Evolutionary conservation across 2,113 vertebrate species (phyloP).

Genomic region (Salminus brasiliensis): DNA sequence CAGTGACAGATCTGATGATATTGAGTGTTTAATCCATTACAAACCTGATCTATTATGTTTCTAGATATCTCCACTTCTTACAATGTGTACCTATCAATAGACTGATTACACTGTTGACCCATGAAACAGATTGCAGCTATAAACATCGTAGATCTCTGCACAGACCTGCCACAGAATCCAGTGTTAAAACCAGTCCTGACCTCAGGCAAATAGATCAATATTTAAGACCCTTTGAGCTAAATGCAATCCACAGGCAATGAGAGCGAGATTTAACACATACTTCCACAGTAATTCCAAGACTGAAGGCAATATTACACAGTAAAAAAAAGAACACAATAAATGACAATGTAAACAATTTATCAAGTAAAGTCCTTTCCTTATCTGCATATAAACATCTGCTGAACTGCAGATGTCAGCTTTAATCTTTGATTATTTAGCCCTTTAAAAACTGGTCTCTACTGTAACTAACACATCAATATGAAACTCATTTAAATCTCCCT

Average conservation of each 20-base stretch:
- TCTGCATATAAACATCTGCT: slow-evolving; percentile 31
- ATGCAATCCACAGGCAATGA: slow-evolving; percentile 18
- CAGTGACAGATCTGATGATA: no score
- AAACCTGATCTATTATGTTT: no score
- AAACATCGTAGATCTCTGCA: slow-evolving; percentile 6
- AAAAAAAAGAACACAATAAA: no score
- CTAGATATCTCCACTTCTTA: not conserved
- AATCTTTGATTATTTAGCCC: not conserved
- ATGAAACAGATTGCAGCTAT: not conserved
- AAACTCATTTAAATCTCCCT: not conserved
- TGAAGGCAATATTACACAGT: no score
- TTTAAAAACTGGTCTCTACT: not conserved
- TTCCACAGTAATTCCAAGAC: slow-evolving; percentile 1
- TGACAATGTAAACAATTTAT: slow-evolving; percentile 7
- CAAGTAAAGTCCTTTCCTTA: slow-evolving; percentile 60
- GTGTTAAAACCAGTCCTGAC: not conserved
- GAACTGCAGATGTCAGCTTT: not conserved
- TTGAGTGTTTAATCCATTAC: no score
- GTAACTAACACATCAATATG: not conserved
- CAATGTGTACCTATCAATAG: slow-evolving; percentile 21
- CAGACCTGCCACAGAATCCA: not conserved
- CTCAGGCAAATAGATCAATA: slow-evolving; percentile 31
- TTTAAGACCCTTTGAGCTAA: not conserved
- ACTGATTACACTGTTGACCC: not conserved
- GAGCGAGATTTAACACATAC: slow-evolving; percentile 15